phyloP scores from a whole-genome alignment of 2,888 invertebrate genomes.

The Dryomyza anilis region DNA sequence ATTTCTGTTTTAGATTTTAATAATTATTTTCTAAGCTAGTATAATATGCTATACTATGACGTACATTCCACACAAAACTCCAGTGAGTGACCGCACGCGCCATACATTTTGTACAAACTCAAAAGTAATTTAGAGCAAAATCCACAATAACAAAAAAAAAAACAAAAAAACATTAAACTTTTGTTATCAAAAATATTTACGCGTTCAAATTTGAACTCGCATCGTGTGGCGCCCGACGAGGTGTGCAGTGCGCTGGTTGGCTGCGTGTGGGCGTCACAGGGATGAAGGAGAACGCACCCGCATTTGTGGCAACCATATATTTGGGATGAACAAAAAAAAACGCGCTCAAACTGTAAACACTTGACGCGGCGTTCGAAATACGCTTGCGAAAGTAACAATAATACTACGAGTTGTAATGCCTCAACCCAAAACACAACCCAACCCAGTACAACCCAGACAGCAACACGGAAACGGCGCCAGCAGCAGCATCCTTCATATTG shows the following conservation, averaged over 20 bases:
- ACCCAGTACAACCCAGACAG: not conserved
- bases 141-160: not conserved
- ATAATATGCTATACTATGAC: too few species aligned
- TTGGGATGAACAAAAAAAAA: not conserved
- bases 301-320: too few species aligned
- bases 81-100: not conserved
- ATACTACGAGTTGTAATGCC: not conserved
- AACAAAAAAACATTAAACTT: not conserved
- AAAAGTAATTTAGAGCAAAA: not conserved
- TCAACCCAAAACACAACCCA: not conserved
- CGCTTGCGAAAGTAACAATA: not conserved
- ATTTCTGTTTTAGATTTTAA: too few species aligned
- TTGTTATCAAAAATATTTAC: conserved; percentile 11
- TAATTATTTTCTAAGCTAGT: too few species aligned
- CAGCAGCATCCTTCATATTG: not conserved
- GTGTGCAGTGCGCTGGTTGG: conserved; percentile 32
- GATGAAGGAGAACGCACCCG: conserved; percentile 40
- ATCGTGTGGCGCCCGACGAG: not conserved
- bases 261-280: conserved; percentile 2
- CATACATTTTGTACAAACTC: not conserved
- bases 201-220: conserved; percentile 10
- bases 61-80: too few species aligned
- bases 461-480: not conserved
- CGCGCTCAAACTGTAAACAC: not conserved
- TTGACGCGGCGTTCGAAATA: not conserved